Base-by-base conservation (phyloP, 2,113 vertebrate species). In the Puffinus mauretanicus region DNA sequence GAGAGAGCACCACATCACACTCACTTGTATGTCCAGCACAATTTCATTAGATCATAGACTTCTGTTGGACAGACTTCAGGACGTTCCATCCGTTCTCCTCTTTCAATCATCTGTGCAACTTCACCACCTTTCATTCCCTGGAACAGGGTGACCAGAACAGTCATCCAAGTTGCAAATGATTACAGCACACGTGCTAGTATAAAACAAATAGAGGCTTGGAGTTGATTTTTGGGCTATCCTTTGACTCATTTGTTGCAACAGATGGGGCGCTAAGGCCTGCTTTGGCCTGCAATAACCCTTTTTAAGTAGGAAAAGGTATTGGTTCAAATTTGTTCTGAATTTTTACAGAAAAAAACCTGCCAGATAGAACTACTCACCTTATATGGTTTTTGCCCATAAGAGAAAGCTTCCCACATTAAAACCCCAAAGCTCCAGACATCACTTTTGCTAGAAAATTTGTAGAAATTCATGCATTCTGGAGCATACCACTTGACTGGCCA, bases 401-500 rank as follows among this genome's bases (percentile, higher is more conserved):
- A 99, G 92, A 98, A 99, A 2, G 99, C 98, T 94, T 99, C 99
- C 99, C 99, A 99, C 99, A 99, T 99, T 66, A 99, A 97, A 70
- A 99, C 99, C 0, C 99, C 99, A 24, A 99, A 99, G 96, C 99
- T 99, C 99, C 99, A 99, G 79, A 99, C 99, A 18, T 99, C 99
- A 66, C 99, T 99, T 96, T 99, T 99, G 88, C 98, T 99, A 57
- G 99, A 99, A 97, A 99, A 99, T 91, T 98, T 99, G 85, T 98
- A 98, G 98, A 98, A 99, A 97, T 99, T 99, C 78, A 99, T 99
- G 71, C 99, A 99, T 95, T 99, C 99, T 0, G 99, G 99, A 24
- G 99, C 99, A 7, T 99, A 99, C 99, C 99, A 99, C 85, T 99
- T 99, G 46, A 99, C 98, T 1, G 99, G 99, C 99, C 99, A 99